Evolutionary conservation across 1,140 invertebrate genomes (phyloP), one percentile per base, ranked within the genome.

Genomic region (Heliconius hermathena): DNA sequence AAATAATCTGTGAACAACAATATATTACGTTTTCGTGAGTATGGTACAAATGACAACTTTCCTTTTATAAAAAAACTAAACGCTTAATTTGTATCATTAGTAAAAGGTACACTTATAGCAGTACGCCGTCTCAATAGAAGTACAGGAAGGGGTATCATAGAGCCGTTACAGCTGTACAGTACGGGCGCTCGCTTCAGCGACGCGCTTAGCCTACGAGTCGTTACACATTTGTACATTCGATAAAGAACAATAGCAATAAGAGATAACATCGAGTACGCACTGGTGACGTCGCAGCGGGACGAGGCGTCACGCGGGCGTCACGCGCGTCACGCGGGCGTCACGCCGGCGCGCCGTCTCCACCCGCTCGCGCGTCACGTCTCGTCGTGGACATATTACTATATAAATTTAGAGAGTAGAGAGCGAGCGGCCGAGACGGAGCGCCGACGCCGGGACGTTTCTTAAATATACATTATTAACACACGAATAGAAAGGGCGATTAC

Each of bases 1-100:
- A 94, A 94, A 93, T 93, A 94, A 91, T 93, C 86, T 94, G 82
- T 93, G 88, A 94, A 93, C 89, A 94, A 94, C 91, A 94, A 92
- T 91, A 90, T 87, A 88, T 92, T 91, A 92, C 86, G 89, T 84
- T 92, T 85, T 91, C 77, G 82, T 87, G 88, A 88, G 84, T 91
- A 93, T 92, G 88, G 89, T 94, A 94, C 93, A 93, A 94, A 93
- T 92, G 91, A 93, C 91, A 90, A 94, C 91, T 89, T 89, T 88
- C 74, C 80, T 87, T 86, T 89, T 84, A 90, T 93, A 94, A 89
- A 94, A 92, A 94, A 93, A 91, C 88, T 93, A 91, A 92, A 89
- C 88, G 71, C 89, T 91, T 92, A 92, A 89, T 29, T 29, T 83
- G 74, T 71, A 84, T 57, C 81, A 81, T 36, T 81, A 74, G 73